phyloP scores from a whole-genome alignment of 2,888 invertebrate genomes.

The Rhamnusium bicolor region DNA sequence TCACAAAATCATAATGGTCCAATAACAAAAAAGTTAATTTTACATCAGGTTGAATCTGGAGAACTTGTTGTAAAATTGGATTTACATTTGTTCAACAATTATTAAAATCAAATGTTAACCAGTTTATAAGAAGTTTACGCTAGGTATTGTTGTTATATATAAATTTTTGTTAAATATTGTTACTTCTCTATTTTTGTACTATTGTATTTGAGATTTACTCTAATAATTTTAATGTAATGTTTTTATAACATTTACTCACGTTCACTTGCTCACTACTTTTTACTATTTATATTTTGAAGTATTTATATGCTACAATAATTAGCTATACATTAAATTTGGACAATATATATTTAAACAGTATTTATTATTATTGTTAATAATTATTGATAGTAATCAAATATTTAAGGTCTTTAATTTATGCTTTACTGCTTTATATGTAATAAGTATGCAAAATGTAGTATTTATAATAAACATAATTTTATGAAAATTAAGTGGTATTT shows the following conservation, averaged over 20 bases:
- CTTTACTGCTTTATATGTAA: conserved; percentile 2
- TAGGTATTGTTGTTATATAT: conserved; percentile 27
- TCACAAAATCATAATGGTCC: conserved; percentile 76
- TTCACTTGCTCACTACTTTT: conserved; percentile 31
- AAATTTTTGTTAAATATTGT: conserved; percentile 37
- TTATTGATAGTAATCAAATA: neutral
- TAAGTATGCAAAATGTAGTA: conserved; percentile 6
- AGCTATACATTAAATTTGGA: neutral
- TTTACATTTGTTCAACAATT: conserved; percentile 75
- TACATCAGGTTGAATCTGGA: conserved; percentile 81
- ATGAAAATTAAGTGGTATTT: neutral
- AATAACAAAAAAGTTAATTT: conserved; percentile 76
- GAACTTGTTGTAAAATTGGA: conserved; percentile 81
- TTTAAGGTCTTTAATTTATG: neutral
- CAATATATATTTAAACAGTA: conserved; percentile 5
- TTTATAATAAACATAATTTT: conserved; percentile 10
- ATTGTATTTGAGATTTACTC: conserved; percentile 34
- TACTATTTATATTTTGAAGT: conserved; percentile 9
- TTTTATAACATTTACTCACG: conserved; percentile 11
- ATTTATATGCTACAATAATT: conserved; percentile 4
- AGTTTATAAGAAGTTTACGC: conserved; percentile 18
- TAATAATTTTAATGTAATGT: conserved; percentile 25
- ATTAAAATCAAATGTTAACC: conserved; percentile 40
- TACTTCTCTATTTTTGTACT: conserved; percentile 39
- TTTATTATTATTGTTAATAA: neutral